phyloP scores from a whole-genome alignment of 2,797 vertebrate genomes.

The Pipistrellus nathusii region DNA sequence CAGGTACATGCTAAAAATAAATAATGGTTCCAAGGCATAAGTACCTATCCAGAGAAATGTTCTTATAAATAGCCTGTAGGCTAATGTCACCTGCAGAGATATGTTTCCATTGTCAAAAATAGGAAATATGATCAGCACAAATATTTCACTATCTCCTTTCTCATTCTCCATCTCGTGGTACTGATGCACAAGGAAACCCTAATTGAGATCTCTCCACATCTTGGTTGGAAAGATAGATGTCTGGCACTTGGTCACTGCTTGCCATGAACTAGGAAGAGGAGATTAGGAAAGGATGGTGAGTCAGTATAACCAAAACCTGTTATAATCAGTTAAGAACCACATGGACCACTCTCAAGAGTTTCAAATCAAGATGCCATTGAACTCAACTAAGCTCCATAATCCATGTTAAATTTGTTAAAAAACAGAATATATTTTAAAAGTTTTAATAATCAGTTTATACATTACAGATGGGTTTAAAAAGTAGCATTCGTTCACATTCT shows the following conservation, averaged over 20 bases:
- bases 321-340: background rate
- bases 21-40: background rate
- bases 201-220: background rate
- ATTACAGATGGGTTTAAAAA: background rate
- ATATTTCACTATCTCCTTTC: background rate
- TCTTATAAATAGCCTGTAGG: background rate
- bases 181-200: background rate
- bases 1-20: background rate
- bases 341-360: background rate
- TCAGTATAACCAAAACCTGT: background rate
- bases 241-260: background rate
- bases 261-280: background rate
- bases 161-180: too few relatives aligned
- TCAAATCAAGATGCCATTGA: background rate
- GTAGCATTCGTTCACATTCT: background rate
- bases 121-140: background rate
- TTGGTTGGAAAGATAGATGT: background rate
- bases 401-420: background rate
- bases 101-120: background rate
- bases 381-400: background rate
- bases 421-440: background rate
- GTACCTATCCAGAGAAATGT: background rate
- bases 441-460: slow-evolving; percentile 30
- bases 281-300: background rate
- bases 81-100: background rate